phyloP scores from a whole-genome alignment of 2,888 invertebrate species.

The Stegophylla sp. region DNA sequence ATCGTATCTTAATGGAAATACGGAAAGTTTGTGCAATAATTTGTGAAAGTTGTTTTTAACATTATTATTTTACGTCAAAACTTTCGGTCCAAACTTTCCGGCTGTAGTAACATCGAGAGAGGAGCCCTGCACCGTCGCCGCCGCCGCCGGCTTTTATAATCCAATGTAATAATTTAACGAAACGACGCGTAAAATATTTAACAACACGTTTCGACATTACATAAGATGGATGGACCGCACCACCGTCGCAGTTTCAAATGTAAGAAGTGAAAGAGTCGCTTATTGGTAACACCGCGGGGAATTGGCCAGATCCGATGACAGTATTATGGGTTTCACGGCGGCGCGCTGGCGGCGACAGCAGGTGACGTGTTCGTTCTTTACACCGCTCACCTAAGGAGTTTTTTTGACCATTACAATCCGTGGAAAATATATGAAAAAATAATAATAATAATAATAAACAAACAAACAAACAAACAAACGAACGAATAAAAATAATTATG shows the following conservation, averaged over 20 bases:
- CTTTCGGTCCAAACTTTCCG: slow-evolving; percentile 47
- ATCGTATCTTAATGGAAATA: slow-evolving; percentile 56
- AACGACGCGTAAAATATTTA: slow-evolving; percentile 56
- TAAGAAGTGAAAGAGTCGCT: neutral
- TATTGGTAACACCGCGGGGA: neutral
- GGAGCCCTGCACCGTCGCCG: neutral
- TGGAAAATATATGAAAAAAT: slow-evolving; percentile 7
- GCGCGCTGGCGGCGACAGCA: too few species aligned
- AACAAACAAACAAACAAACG: neutral
- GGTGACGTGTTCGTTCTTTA: neutral
- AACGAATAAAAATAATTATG: neutral
- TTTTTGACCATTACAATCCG: slow-evolving; percentile 7
- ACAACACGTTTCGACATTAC: slow-evolving; percentile 54
- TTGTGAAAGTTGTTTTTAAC: slow-evolving; percentile 58
- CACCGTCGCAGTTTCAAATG: neutral
- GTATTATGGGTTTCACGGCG: neutral
- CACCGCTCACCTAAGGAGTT: neutral
- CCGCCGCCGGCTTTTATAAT: slow-evolving; percentile 28
- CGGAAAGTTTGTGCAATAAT: slow-evolving; percentile 57
- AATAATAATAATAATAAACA: neutral
- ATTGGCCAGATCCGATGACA: neutral
- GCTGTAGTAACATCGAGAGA: too few species aligned
- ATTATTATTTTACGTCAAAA: slow-evolving; percentile 57
- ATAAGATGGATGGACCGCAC: slow-evolving; percentile 39
- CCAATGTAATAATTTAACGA: slow-evolving; percentile 53